Evolutionary conservation across 1,140 invertebrate genomes (phyloP).

Genomic region (Drosophila rhopaloa): DNA sequence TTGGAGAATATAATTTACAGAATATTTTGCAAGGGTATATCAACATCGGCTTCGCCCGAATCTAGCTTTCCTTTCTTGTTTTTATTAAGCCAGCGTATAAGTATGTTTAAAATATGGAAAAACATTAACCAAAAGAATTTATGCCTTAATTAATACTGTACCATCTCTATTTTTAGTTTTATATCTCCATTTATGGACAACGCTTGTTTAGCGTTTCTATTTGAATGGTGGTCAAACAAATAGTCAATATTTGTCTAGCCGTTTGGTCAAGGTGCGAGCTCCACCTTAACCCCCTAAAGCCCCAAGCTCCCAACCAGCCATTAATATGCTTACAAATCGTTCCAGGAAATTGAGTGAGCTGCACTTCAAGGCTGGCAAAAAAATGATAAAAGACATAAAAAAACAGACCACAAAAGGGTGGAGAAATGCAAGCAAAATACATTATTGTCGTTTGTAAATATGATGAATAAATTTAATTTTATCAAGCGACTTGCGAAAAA

Average conservation of each 20-base stretch:
- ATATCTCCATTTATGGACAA: constrained; percentile 10
- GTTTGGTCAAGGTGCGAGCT: constrained; percentile 17
- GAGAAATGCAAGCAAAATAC: constrained; percentile 17
- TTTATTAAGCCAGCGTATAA: no score
- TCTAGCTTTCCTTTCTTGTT: no score
- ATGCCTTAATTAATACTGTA: not conserved
- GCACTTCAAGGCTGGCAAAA: constrained; percentile 51
- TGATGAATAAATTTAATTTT: constrained; percentile 62
- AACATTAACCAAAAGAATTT: no score
- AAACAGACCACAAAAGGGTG: not conserved
- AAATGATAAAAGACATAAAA: constrained; percentile 13
- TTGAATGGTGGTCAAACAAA: constrained; percentile 54
- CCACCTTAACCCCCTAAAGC: not conserved
- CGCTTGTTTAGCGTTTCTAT: constrained; percentile 31
- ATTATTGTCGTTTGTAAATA: constrained; percentile 44
- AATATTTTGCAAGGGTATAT: no score
- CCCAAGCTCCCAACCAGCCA: not conserved
- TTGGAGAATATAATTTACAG: no score
- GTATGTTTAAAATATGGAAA: no score
- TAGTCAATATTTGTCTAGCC: constrained; percentile 68
- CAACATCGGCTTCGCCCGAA: no score
- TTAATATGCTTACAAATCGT: constrained; percentile 69
- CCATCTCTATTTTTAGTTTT: not conserved
- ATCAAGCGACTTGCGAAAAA: constrained; percentile 19
- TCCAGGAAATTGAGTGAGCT: constrained; percentile 76